A percentile compares a stretch with the other conserved stretches of the same genome.
Evolutionary conservation across 2,888 invertebrate genomes (phyloP).

Genomic region (Trissoscelio sp.): DNA sequence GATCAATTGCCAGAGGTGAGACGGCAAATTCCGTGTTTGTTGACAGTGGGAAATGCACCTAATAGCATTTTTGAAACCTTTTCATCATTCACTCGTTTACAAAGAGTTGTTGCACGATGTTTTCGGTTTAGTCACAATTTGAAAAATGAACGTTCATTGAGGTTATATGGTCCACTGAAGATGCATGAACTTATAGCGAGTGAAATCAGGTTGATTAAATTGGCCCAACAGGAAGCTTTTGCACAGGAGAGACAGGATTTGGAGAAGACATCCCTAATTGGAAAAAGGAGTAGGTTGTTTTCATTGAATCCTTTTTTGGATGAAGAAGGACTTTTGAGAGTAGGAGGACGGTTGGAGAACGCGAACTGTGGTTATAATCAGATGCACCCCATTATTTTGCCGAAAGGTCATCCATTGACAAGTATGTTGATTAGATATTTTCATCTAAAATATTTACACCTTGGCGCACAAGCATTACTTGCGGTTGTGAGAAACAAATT

Average conservation of each 20-base stretch:
- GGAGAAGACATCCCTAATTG: background rate
- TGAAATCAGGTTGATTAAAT: background rate
- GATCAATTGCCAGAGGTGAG: constrained; percentile 5
- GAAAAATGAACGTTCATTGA: background rate
- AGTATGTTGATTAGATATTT: constrained; percentile 13
- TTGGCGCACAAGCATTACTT: constrained; percentile 36
- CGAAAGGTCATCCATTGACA: constrained; percentile 27
- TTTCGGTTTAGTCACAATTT: background rate
- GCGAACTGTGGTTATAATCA: background rate
- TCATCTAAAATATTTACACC: constrained; percentile 48
- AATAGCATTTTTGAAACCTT: background rate
- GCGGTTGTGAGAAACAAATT: constrained; percentile 41
- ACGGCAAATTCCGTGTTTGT: background rate
- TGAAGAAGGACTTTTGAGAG: constrained; percentile 1
- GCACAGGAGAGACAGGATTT: background rate
- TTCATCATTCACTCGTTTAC: constrained; percentile 8
- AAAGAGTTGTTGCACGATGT: background rate
- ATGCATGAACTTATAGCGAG: background rate
- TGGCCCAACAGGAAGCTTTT: background rate
- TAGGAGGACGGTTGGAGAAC: background rate
- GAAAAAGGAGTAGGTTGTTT: background rate
- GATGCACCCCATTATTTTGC: background rate
- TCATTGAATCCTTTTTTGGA: constrained; percentile 3
- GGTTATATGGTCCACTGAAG: background rate
- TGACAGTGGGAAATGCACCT: background rate